A percentile compares a stretch with the other conserved stretches of the same genome.
phyloP scores from a whole-genome alignment of 2,113 vertebrate species.

The Muntiacus reevesi region DNA sequence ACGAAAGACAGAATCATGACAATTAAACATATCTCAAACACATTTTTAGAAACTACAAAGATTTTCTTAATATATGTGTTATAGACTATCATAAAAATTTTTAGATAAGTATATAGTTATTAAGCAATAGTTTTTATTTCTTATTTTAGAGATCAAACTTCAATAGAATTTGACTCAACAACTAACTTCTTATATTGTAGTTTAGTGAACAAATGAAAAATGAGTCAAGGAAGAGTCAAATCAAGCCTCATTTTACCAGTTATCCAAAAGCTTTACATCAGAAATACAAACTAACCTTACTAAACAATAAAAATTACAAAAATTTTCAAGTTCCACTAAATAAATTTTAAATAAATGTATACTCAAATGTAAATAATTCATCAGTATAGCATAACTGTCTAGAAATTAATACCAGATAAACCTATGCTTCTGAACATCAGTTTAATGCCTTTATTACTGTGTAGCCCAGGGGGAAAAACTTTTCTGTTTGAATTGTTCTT shows the following conservation, averaged over 20 bases:
- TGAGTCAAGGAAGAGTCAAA: background rate
- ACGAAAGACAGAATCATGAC: background rate
- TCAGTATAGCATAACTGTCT: background rate
- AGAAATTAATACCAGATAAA: slow-evolving; percentile 4
- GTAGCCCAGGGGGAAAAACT: background rate
- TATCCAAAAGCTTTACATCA: background rate
- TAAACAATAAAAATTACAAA: background rate
- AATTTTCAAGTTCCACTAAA: background rate
- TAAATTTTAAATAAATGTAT: background rate
- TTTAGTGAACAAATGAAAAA: background rate
- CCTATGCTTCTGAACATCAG: background rate
- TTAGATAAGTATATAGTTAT: background rate
- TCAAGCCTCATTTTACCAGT: background rate
- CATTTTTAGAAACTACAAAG: background rate
- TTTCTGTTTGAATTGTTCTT: background rate
- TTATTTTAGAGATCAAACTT: background rate
- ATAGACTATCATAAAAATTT: background rate
- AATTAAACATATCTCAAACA: background rate
- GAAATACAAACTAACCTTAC: background rate
- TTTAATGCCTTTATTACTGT: background rate
- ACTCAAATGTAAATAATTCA: background rate
- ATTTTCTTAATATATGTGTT: background rate
- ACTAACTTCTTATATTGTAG: background rate
- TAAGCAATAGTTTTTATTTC: background rate
- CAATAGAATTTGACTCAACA: background rate